Evolutionary conservation across 2,888 invertebrate genomes (phyloP), one percentile per base, ranked within the genome.

Genomic region (Scaptomyza flava): DNA sequence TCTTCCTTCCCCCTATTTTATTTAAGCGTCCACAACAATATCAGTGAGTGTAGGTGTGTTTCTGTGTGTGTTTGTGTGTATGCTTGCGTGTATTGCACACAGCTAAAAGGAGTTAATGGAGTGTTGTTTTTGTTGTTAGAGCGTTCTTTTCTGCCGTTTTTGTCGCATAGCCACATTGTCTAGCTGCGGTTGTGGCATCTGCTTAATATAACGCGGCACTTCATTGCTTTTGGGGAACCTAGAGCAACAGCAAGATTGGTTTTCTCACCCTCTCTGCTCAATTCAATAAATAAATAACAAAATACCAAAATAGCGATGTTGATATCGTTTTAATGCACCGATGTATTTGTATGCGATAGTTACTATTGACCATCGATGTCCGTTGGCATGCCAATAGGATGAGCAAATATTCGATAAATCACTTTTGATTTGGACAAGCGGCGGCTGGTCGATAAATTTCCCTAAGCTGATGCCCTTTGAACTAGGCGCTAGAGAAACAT

Each of bases 251-350:
- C 52, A 52, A 42, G 36, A 34, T 34, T 34, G 8, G 20, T 23
- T 20, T 23, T 20, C 50, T 50, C 34, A 34, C 34, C 33, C 50
- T 20, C 33, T 34, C 34, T 20, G 12, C 43, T 31, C 17, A 17
- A 20, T 67, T 58, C 30, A 71, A 73, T 66, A 73, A 77, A 74
- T 72, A 77, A 74, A 74, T 74, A 74, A 73, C 66, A 73, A 73
- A 73, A 73, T 73, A 65, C 71, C 54, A 66, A 71, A 70, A 31
- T 63, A 66, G 72, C 61, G 66, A 58, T 76, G 72, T 52, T 66
- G 51, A n/a, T 45, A 20, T 31, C 20, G 34, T 70, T 76, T 76
- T 66, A 66, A 51, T 73, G 56, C n/a, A 41, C 45, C 56, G 38
- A 56, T 59, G 36, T 31, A 48, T 48, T 33, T 43, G n/a, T 6